phyloP scores from a whole-genome alignment of 2,113 vertebrate genomes.

The Terrapene triunguis region DNA sequence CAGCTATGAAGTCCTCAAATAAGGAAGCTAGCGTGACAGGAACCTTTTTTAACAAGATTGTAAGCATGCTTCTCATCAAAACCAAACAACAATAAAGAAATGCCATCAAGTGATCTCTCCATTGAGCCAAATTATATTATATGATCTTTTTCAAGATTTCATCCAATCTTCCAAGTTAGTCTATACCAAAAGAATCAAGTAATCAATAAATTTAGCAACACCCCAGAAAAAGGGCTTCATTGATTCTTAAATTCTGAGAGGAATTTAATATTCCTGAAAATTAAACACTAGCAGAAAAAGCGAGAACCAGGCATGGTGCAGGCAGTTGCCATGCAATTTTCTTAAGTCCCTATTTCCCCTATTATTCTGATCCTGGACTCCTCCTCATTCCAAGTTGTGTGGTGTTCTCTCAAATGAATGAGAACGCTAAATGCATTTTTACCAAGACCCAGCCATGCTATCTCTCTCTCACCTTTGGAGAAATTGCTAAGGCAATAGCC shows the following conservation, averaged over 20 bases:
- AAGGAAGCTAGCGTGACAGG: constrained; percentile 14
- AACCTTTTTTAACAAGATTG: constrained; percentile 19
- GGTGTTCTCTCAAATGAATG: background rate
- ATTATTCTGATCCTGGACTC: background rate
- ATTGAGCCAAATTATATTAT: background rate
- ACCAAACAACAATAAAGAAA: background rate
- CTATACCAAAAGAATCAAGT: background rate
- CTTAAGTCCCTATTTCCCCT: background rate
- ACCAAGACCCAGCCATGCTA: background rate
- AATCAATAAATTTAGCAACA: background rate
- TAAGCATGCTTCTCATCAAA: background rate
- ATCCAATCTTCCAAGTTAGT: background rate
- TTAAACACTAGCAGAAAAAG: background rate
- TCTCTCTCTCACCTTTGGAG: background rate
- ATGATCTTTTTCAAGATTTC: background rate
- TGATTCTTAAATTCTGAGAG: background rate
- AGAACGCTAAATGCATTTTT: background rate
- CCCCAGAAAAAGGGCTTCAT: background rate
- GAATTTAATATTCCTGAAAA: background rate
- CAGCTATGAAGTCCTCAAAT: constrained; percentile 26
- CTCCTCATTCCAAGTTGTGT: background rate
- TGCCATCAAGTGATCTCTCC: background rate
- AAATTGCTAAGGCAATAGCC: background rate
- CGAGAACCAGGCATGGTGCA: background rate
- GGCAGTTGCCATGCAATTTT: background rate